These are phyloP conservation scores for Drosophila melanosoma DNA, from an alignment of 2,888 invertebrate species.

Conservation along the genomic window DNA sequence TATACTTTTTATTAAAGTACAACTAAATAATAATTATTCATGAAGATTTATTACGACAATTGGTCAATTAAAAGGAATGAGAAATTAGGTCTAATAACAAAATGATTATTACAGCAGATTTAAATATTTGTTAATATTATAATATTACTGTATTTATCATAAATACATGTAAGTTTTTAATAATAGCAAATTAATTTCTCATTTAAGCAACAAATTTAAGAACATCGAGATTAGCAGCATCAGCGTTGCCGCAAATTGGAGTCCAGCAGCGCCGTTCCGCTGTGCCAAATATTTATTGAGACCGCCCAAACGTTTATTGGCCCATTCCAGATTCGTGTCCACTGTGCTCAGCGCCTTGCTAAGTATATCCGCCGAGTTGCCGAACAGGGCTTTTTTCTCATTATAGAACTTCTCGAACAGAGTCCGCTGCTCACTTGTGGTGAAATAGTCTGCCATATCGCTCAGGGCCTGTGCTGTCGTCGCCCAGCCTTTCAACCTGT, in stretches of 20 bases:
- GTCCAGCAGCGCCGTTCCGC: conserved; percentile 50
- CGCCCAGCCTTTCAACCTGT: conserved; percentile 71
- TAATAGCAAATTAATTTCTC: neutral
- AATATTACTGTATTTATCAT: neutral
- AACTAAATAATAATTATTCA: neutral
- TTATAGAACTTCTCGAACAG: conserved; percentile 60
- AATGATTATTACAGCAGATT: neutral
- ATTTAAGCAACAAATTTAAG: neutral
- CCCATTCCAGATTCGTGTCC: conserved; percentile 80
- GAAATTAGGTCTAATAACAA: neutral
- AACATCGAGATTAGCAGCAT: conserved; percentile 18
- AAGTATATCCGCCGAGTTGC: conserved; percentile 50
- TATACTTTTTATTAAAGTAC: neutral
- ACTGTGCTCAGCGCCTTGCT: conserved; percentile 67
- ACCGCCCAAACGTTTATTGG: conserved; percentile 58
- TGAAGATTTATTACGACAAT: neutral
- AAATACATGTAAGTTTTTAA: neutral
- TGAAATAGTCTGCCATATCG: conserved; percentile 69
- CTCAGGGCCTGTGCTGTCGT: conserved; percentile 65
- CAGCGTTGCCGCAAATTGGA: conserved; percentile 18
- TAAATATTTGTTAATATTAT: neutral
- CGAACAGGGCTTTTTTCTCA: conserved; percentile 57
- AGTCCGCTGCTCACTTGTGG: conserved; percentile 66
- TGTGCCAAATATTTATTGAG: conserved; percentile 62
- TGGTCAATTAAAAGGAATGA: neutral